Conservation (phyloP, 2,888 invertebrate species). For the Cryptus viduatorius region DNA sequence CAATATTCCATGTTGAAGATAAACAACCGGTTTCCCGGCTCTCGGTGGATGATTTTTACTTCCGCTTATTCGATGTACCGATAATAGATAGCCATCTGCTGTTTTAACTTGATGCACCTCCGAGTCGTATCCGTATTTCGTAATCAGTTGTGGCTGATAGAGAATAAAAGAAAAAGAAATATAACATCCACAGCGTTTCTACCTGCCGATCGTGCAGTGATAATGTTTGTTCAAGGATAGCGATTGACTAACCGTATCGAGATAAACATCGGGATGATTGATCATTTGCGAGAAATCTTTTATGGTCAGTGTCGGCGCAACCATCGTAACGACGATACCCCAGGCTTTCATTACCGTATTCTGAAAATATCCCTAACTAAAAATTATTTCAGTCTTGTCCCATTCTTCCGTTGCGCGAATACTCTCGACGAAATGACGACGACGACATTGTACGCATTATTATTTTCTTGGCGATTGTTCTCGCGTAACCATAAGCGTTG, state of each 20-base stretch:
- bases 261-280: conserved; percentile 78
- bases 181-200: neutral
- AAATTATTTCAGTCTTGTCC: neutral
- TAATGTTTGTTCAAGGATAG: conserved; percentile 2
- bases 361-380: conserved; percentile 68
- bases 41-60: conserved; percentile 66
- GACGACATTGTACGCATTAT: neutral
- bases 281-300: conserved; percentile 79
- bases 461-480: too few species aligned
- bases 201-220: neutral
- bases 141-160: conserved; percentile 75
- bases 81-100: conserved; percentile 77
- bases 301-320: conserved; percentile 75
- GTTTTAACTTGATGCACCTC: conserved; percentile 76
- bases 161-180: neutral
- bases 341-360: conserved; percentile 75
- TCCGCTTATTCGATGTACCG: conserved; percentile 76
- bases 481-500: too few species aligned
- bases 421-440: neutral
- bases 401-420: too few species aligned
- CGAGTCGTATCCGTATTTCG: conserved; percentile 76
- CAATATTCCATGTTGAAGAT: conserved; percentile 78
- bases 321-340: conserved; percentile 76
- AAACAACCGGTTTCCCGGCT: conserved; percentile 74
- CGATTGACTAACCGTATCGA: conserved; percentile 74